Evolutionary conservation across 2,113 vertebrate genomes (phyloP), one percentile per base, ranked within the genome.

Genomic region (Clarias magur): DNA sequence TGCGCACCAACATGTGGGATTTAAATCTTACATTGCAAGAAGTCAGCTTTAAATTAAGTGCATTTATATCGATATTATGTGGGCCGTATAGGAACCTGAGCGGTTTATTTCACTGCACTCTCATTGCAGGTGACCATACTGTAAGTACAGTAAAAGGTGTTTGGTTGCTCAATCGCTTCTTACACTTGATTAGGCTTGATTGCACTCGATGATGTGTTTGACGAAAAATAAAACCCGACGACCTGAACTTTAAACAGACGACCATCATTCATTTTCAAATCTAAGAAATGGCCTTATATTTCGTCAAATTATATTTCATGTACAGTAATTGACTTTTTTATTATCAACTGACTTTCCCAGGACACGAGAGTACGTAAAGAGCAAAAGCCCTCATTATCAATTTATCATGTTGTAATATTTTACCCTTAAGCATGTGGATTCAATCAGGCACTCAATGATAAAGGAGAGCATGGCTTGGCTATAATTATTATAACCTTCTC

Each of bases 361-460:
- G 59, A 60, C 68, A 68, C 57, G 65, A 88, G 15, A 13, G 76
- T 27, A 89, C 78, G 56, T 83, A 65, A 87, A 65, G 67, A 88
- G 38, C 86, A 84, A 88, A 89, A 53, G 25, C 76, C 63, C 19
- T 86, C 59, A 65, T 86, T 83, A 87, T 90, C 25, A 84, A 56
- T 88, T 75, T 87, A 75, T 79, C 62, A 89, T 80, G 30, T 67
- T 73, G 56, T 88, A 83, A 87, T 82, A 81, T 91, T 84, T 84
- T 65, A 88, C 54, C 30, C 57, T 82, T 42, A 76, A 48, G 23
- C 80, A 90, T 87, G 60, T 86, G 86, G 75, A 86, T 87, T 80
- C 19, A 88, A 87, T 86, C 79, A 89, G 68, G 56, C n/a, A 48
- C 62, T 76, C 25, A 54, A 84, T 62, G 23, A 27, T 65, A 53